A percentile compares a stretch with the other conserved stretches of the same genome.
Evolutionary conservation across 2,797 vertebrate genomes (phyloP).

Genomic region (Crax fasciolata): DNA sequence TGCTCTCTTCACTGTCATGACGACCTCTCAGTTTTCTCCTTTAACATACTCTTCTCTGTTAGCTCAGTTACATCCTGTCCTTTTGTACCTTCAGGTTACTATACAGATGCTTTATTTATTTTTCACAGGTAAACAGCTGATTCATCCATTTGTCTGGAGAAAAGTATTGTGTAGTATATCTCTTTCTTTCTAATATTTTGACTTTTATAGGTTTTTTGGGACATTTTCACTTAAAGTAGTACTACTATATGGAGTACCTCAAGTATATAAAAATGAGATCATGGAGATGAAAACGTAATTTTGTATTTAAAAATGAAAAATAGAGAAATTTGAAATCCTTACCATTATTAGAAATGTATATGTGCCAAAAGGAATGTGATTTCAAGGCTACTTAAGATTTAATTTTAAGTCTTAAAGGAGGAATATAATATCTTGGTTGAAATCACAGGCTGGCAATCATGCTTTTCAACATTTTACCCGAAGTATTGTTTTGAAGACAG

Average conservation of each 20-base stretch:
- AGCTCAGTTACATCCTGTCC: neutral
- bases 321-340: neutral
- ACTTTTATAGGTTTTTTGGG: neutral
- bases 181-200: neutral
- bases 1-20: neutral
- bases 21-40: neutral
- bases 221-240: neutral
- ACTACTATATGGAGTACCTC: neutral
- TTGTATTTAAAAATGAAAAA: neutral
- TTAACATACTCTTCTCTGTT: neutral
- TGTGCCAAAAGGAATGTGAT: neutral
- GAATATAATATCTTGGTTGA: slow-evolving; percentile 57
- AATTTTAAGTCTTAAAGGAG: slow-evolving; percentile 65
- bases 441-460: slow-evolving; percentile 14
- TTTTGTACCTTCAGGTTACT: neutral
- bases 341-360: neutral
- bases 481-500: slow-evolving; percentile 32
- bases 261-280: neutral
- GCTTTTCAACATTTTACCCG: slow-evolving; percentile 21
- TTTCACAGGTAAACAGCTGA: neutral
- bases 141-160: neutral
- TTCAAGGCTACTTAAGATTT: slow-evolving; percentile 70
- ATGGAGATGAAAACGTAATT: neutral
- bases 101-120: neutral
- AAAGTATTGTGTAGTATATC: neutral